Conservation (phyloP, 1,140 invertebrate genomes). For the Cyclargus thomasi region DNA sequence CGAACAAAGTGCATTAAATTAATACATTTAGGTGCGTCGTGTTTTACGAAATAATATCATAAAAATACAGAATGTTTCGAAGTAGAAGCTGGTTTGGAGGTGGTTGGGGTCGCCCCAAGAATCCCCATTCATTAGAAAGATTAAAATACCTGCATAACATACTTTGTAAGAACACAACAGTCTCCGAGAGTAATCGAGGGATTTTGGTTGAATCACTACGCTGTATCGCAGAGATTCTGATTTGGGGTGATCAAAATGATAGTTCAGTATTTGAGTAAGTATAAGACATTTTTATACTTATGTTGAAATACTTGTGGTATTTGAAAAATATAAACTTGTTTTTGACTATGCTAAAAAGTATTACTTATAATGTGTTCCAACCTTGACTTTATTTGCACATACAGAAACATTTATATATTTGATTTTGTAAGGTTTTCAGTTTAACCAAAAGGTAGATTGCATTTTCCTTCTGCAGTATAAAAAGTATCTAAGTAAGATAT, state of each 20-base stretch:
- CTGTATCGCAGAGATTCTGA: constrained; percentile 98
- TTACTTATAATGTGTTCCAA: background rate
- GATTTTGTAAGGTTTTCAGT: too few relatives aligned
- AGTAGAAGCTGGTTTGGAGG: constrained; percentile 92
- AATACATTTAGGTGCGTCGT: constrained; percentile 44
- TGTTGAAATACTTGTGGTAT: background rate
- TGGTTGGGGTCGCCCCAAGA: constrained; percentile 93
- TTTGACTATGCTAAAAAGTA: background rate
- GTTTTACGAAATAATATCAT: constrained; percentile 30
- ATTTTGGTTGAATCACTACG: constrained; percentile 97
- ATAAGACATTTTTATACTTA: background rate
- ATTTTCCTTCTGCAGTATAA: too few relatives aligned
- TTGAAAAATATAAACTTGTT: background rate
- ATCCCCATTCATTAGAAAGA: constrained; percentile 96
- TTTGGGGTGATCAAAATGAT: constrained; percentile 99
- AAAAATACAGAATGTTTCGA: constrained; percentile 81
- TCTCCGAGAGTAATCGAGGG: constrained; percentile 95
- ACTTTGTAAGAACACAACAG: constrained; percentile 96
- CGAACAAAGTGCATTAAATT: constrained; percentile 29
- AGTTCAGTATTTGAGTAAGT: constrained; percentile 99
- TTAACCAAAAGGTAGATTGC: too few relatives aligned
- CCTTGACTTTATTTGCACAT: background rate
- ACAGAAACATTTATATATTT: background rate
- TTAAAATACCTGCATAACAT: constrained; percentile 98
- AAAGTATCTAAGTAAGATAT: too few relatives aligned